Conservation (phyloP, 2,888 invertebrate genomes). For the Luperina nickerlii region DNA sequence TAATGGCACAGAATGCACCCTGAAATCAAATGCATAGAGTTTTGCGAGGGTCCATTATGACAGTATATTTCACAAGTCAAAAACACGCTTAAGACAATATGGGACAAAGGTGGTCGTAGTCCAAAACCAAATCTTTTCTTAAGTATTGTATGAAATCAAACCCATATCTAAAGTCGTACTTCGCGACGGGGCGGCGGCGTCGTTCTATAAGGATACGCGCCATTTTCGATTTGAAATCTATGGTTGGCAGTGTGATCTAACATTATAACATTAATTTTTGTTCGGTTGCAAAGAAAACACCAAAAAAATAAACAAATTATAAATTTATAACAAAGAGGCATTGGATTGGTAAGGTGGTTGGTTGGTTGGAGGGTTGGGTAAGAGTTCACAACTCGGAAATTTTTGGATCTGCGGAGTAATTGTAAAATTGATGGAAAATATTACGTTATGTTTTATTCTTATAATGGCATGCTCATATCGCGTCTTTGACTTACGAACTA, state of each 20-base stretch:
- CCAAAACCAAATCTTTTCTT: not conserved
- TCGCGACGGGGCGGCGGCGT: too few relatives aligned
- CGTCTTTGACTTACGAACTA: slow-evolving; percentile 22
- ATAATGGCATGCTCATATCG: not conserved
- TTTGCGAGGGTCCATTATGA: slow-evolving; percentile 14
- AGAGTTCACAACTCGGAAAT: not conserved
- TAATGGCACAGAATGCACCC: slow-evolving; percentile 76
- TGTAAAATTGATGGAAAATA: not conserved
- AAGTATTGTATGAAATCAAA: not conserved
- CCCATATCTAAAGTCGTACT: not conserved
- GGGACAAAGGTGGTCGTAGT: not conserved
- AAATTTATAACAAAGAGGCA: not conserved
- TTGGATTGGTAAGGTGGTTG: not conserved
- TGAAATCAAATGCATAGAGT: slow-evolving; percentile 63
- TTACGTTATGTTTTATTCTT: not conserved
- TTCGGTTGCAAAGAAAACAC: not conserved
- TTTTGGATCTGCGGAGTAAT: not conserved
- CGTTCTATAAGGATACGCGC: not conserved
- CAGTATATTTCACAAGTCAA: slow-evolving; percentile 5
- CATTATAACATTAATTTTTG: not conserved
- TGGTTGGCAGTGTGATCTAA: not conserved
- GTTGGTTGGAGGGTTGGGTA: too few relatives aligned
- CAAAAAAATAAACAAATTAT: not conserved
- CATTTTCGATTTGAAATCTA: not conserved
- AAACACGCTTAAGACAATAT: not conserved